Evolutionary conservation across 92 coral and sea anemone genomes (phyloP), one percentile per base, ranked within the genome.

Genomic region (Paragorgia papillata): DNA sequence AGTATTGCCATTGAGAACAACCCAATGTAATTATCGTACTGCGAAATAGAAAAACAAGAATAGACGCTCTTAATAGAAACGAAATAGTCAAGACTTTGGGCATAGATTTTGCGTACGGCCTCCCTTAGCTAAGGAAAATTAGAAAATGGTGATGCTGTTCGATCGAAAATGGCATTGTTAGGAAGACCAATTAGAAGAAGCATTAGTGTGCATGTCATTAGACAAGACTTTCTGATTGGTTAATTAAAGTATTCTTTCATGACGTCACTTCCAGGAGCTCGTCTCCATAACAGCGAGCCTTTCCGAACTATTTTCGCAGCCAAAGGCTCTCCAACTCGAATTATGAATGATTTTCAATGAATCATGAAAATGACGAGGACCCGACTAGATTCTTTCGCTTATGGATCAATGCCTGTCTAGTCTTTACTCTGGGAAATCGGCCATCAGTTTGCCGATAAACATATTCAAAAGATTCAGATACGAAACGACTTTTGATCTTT

Each of bases 211-310:
- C 33, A 56, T 56, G 62, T 56, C 62, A 56, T 56, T 55, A 14
- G 37, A 66, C 43, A 15, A 32, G 10, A 59, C 3, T 12, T 10
- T 53, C 3, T 83, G 87, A 83, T 83, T 83, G 87, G 87, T 51
- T 35, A 32, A 64, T 26, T 59, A 32, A 21, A 35, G 31, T 41
- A 64, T 24, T 69, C 50, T 66, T 73, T 56, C 7, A 50, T 83
- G 87, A 83, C 87, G 76, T 83, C 87, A 83, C 82, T 53, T 79
- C 82, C 74, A 83, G 62, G 77, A 83, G 82, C 87, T 70, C 56
- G 64, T 83, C 76, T 83, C 87, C 87, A 83, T 83, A 80, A 83
- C 87, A 83, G 80, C 87, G 80, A 68, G 54, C 85, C 76, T 57
- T 55, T 73, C 74, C 87, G 87, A 76, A 75, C 28, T 71, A 29